Evolutionary conservation across 1,140 invertebrate species (phyloP).

Genomic region (Cydia strobilella): DNA sequence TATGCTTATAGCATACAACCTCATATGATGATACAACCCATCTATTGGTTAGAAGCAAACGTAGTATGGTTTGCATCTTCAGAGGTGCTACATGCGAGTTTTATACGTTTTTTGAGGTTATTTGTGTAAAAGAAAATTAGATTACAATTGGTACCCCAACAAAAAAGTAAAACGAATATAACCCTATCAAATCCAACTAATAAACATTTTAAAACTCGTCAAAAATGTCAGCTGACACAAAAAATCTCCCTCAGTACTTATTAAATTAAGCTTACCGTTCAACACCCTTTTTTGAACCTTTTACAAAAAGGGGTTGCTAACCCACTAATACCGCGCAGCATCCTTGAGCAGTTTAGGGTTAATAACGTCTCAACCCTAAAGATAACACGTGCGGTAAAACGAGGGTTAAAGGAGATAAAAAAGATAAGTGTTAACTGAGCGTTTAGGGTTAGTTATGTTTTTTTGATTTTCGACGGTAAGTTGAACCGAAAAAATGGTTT

Average conservation of each 20-base stretch:
- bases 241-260: constrained; percentile 17
- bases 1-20: too few relatives aligned
- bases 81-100: too few relatives aligned
- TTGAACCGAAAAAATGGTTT: background rate
- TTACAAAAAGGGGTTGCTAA: constrained; percentile 32
- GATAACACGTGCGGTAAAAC: constrained; percentile 59
- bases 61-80: too few relatives aligned
- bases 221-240: constrained; percentile 3
- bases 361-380: constrained; percentile 50
- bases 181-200: background rate
- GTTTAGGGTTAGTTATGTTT: constrained; percentile 17
- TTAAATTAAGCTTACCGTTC: constrained; percentile 30
- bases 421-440: constrained; percentile 29
- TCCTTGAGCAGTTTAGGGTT: constrained; percentile 60
- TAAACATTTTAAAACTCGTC: constrained; percentile 1
- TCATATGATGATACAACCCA: too few relatives aligned
- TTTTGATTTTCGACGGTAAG: background rate
- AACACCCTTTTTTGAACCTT: constrained; percentile 21
- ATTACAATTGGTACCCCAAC: background rate
- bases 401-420: constrained; percentile 54
- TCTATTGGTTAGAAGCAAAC: too few relatives aligned
- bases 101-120: background rate
- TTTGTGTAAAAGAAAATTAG: background rate
- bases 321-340: constrained; percentile 46
- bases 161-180: background rate